Base-by-base conservation (phyloP, 2,797 vertebrate genomes). In the Schizopygopsis malacanthus region DNA sequence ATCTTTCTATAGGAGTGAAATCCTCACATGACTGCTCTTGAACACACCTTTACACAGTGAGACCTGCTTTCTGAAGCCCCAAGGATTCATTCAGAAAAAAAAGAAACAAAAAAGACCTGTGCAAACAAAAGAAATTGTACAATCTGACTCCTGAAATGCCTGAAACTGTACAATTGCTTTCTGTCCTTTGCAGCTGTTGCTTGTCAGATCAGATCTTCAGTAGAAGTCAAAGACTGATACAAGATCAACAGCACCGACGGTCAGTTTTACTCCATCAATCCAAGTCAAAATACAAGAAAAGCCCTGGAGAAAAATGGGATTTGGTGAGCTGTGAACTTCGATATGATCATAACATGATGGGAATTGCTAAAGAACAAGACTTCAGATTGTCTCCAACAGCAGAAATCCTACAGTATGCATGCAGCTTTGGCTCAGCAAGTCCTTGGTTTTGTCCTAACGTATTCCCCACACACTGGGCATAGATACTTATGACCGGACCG, bases 11-110 rank as follows among this genome's bases (percentile, higher is more conserved):
- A 25, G 12, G 76, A 47, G 56, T 63, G 61, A 43, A 83, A 16
- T 50, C 56, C 56, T n/a, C 20, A 50, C 41, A 39, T 28, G 77
- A 47, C 41, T 83, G 71, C 82, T 83, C 43, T 52, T 76, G 43
- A 75, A 83, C 70, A 83, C 43, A 75, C 71, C 71, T 65, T 76
- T 39, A 65, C 3, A n/a, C 41, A 25, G 13, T 52, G 43, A 83
- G n/a, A 72, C 41, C 67, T 43, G 37, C 15, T 41, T 70, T 71
- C 33, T 18, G 4, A 54, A 15, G 28, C 12, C 10, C 28, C 7
- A 43, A 39, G 37, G 2, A 13, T 13, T 76, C 0, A 10, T 20
- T 52, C 5, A 52, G 5, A 52, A 8, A 75, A 73, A 50, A 47
- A 47, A 28, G 25, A 28, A 28, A 1, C 1, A 28, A 28, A n/a